phyloP scores from a whole-genome alignment of 1,140 invertebrate genomes.

The Ylistrum balloti region DNA sequence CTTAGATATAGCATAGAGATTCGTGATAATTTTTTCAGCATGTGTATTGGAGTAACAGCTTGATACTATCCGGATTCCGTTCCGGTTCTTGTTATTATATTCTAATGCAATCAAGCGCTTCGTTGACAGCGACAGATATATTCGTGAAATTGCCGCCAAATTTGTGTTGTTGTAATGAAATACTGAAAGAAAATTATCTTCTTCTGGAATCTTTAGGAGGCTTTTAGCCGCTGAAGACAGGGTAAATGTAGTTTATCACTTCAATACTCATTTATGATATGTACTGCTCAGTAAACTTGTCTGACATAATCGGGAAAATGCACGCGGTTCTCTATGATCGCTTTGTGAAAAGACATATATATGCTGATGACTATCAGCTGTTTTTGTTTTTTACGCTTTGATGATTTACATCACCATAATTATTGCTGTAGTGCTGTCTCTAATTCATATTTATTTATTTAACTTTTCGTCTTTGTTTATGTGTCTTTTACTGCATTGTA shows the following conservation, averaged over 20 bases:
- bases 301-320: background rate
- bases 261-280: background rate
- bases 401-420: background rate
- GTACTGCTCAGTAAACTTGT: background rate
- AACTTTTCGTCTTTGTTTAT: background rate
- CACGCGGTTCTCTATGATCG: background rate
- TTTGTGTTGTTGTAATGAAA: constrained; percentile 39
- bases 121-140: background rate
- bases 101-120: background rate
- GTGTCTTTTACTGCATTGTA: background rate
- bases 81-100: background rate
- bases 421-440: background rate
- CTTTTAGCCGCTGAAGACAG: constrained; percentile 1
- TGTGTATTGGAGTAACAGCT: too few species aligned
- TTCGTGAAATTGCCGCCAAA: constrained; percentile 14
- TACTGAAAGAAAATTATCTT: background rate
- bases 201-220: constrained; percentile 3
- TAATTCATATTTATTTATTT: background rate
- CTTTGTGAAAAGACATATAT: background rate
- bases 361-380: background rate
- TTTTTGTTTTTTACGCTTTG: background rate
- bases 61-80: background rate
- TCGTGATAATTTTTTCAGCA: too few species aligned
- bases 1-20: too few species aligned
- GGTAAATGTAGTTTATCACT: background rate